Evolutionary conservation across 1,140 invertebrate genomes (phyloP).

Genomic region (Coptotermes formosanus): DNA sequence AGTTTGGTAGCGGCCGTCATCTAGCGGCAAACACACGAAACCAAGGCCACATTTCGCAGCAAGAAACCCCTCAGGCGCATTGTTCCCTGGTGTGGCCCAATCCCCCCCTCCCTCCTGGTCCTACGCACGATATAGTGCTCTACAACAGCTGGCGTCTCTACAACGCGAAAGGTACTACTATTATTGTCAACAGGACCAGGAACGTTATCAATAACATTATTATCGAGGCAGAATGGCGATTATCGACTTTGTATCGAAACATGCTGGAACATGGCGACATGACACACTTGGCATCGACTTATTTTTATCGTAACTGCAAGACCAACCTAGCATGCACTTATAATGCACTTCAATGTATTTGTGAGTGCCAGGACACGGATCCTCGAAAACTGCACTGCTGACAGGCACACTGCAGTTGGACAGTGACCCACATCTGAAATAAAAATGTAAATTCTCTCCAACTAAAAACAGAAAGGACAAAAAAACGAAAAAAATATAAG

Average conservation of each 20-base stretch:
- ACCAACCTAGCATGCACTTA: slow-evolving; percentile 55
- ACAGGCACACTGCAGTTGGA: slow-evolving; percentile 49
- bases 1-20: not conserved
- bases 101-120: not conserved
- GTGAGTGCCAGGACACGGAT: slow-evolving; percentile 59
- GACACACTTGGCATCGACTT: not conserved
- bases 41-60: not conserved
- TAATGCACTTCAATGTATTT: slow-evolving; percentile 64
- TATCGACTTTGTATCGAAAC: slow-evolving; percentile 20
- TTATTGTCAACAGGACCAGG: not conserved
- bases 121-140: not conserved
- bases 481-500: not conserved
- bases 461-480: not conserved
- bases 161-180: not conserved
- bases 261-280: not conserved
- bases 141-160: slow-evolving; percentile 2
- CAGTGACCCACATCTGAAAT: slow-evolving; percentile 38
- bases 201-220: slow-evolving; percentile 12
- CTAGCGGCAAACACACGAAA: not conserved
- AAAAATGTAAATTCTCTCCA: slow-evolving; percentile 24
- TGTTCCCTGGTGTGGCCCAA: not conserved
- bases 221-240: slow-evolving; percentile 29
- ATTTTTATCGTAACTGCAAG: slow-evolving; percentile 28
- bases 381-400: slow-evolving; percentile 54
- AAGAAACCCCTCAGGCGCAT: not conserved